phyloP scores from a whole-genome alignment of 2,113 vertebrate species.

The Uropsilus gracilis region DNA sequence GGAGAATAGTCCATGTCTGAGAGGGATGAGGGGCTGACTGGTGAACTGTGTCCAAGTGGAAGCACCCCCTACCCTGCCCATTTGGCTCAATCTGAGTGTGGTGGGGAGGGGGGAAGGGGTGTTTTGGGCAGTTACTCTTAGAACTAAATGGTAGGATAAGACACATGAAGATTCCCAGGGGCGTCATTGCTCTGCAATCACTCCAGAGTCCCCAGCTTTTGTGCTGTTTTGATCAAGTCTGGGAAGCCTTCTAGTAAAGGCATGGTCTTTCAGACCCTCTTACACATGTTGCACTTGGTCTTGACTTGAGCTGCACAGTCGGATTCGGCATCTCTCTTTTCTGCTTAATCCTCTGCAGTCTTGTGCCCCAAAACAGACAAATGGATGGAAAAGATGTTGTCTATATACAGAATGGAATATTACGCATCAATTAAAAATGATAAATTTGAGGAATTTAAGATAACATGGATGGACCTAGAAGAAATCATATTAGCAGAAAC shows the following conservation, averaged over 20 bases:
- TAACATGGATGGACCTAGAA: too few species aligned
- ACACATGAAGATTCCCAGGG: too few species aligned
- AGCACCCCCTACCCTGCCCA: fast-evolving
- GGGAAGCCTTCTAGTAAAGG: not conserved
- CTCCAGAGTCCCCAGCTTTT: fast-evolving
- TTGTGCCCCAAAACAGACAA: too few species aligned
- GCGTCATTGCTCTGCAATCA: not conserved
- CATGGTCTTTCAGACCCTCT: not conserved
- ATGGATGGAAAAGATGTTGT: too few species aligned
- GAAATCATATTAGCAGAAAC: too few species aligned
- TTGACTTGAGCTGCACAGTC: not conserved
- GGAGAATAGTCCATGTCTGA: not conserved
- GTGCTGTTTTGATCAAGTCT: not conserved
- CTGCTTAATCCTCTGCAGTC: not conserved
- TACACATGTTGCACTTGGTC: fast-evolving
- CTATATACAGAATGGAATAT: too few species aligned
- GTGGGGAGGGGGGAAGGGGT: fast-evolving
- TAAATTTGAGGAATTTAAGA: too few species aligned
- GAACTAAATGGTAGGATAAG: not conserved
- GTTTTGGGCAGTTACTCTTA: not conserved
- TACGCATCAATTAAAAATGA: too few species aligned
- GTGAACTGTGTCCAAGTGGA: fast-evolving
- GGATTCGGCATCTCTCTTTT: not conserved
- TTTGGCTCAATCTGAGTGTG: too few species aligned
- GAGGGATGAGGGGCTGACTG: not conserved